Base-by-base conservation (phyloP, 2,888 invertebrate species). In the Onchidella celtica region DNA sequence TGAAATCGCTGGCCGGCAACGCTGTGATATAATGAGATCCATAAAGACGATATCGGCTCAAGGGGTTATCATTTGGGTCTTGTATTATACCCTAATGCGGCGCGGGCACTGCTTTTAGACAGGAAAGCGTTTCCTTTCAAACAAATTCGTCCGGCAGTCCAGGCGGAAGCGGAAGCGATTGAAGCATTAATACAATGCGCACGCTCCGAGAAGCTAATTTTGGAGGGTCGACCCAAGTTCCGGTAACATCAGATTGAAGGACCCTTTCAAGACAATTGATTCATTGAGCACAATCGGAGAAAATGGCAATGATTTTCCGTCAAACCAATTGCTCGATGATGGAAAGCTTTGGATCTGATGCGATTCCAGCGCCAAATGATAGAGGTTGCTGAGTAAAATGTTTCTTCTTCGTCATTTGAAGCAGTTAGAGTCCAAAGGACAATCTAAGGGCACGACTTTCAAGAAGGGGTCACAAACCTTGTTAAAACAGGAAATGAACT, bases 21-120 rank as follows among this genome's bases (percentile, higher is more conserved):
- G 72, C 81, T 55, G 85, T 80, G 83, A 83, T 81, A 84, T 84
- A 85, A 85, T 84, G 84, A 84, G 84, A 85, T 80, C 83, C 84
- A 85, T 85, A 81, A 83, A 81, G 83, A 59, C 76, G 81, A 81
- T 85, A 85, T 81, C 81, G 81, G 70, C 83, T 83, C 72, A 47
- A 81, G 81, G 81, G 81, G 85, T 83, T 81, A 83, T 83, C 85
- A 83, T 85, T 81, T 81, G 72, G 83, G 73, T 70, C 74, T 68
- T 74, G 80, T 80, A 80, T 80, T 80, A 80, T 74, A 80, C 80
- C 80, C 57, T 74, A 74, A 80, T 74, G 74, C 74, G 73, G 68
- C 73, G 74, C 80, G 65, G 80, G 74, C 80, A 73, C 80, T 70
- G 83, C 79, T 79, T 77, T 76, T 72, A 80, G 79, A 79, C 79